Evolutionary conservation across 2,888 invertebrate species (phyloP).

Genomic region (Sesia bembeciformis): DNA sequence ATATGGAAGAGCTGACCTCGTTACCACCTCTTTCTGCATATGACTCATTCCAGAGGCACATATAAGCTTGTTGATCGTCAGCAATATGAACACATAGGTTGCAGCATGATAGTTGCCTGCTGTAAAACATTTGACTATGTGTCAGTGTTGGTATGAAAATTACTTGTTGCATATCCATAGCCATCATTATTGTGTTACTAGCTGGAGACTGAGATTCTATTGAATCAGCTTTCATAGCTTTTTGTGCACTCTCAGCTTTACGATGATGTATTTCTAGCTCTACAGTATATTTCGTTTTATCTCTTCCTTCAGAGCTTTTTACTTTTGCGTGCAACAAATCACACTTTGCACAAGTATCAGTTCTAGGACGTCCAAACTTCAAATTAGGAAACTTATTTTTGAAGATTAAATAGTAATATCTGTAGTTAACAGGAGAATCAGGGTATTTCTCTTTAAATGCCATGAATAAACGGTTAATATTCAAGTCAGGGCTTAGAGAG

Average conservation of each 20-base stretch:
- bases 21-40: constrained; percentile 15
- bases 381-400: no score
- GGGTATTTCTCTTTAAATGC: no score
- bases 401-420: no score
- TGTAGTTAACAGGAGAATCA: no score
- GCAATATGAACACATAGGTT: constrained; percentile 16
- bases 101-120: constrained; percentile 17
- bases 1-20: constrained; percentile 5
- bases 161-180: constrained; percentile 22
- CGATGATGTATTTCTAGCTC: constrained; percentile 1
- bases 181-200: constrained; percentile 6
- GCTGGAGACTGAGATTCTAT: neutral
- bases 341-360: constrained; percentile 1
- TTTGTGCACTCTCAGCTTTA: constrained; percentile 1
- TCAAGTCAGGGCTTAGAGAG: no score
- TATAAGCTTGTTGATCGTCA: constrained; percentile 11
- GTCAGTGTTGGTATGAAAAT: constrained; percentile 21
- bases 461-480: no score
- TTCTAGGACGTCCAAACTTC: neutral
- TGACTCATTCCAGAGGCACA: constrained; percentile 17
- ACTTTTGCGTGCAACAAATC: no score
- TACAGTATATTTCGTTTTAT: no score
- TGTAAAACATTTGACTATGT: constrained; percentile 22
- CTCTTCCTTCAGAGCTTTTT: neutral
- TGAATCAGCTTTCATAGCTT: constrained; percentile 1